phyloP scores from a whole-genome alignment of 2,888 invertebrate genomes.

The Steromphala cineraria region DNA sequence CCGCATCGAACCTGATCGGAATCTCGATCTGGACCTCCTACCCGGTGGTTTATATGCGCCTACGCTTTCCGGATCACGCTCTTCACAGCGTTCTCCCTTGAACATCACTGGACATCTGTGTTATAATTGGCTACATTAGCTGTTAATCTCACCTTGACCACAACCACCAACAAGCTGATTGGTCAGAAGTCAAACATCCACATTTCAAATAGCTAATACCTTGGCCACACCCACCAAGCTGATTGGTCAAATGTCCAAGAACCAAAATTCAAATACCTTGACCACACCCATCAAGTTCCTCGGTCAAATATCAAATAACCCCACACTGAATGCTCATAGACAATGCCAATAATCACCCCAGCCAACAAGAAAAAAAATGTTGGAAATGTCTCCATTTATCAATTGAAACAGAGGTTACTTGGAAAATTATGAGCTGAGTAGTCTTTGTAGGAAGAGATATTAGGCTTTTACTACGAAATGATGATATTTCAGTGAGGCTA shows the following conservation, averaged over 20 bases:
- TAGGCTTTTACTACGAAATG: no score
- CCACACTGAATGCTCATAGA: no score
- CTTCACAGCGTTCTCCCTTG: slow-evolving; percentile 13
- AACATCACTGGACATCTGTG: slow-evolving; percentile 20
- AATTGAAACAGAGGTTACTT: no score
- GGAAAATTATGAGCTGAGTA: no score
- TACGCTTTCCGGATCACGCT: background rate
- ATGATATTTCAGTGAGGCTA: no score
- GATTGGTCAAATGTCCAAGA: background rate
- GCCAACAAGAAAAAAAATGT: no score
- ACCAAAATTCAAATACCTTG: no score
- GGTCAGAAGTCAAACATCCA: background rate
- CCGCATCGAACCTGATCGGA: slow-evolving; percentile 5
- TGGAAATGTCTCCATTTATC: no score
- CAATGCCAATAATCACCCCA: no score
- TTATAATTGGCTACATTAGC: background rate
- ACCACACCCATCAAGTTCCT: no score
- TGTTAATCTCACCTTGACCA: background rate
- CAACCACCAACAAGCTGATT: background rate
- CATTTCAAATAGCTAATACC: background rate
- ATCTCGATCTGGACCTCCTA: background rate
- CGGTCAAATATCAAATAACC: no score
- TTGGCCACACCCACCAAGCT: background rate
- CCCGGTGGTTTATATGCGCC: background rate
- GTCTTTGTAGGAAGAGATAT: no score